Conservation (phyloP, 2,113 vertebrate genomes). For the Solenodon paradoxus region DNA sequence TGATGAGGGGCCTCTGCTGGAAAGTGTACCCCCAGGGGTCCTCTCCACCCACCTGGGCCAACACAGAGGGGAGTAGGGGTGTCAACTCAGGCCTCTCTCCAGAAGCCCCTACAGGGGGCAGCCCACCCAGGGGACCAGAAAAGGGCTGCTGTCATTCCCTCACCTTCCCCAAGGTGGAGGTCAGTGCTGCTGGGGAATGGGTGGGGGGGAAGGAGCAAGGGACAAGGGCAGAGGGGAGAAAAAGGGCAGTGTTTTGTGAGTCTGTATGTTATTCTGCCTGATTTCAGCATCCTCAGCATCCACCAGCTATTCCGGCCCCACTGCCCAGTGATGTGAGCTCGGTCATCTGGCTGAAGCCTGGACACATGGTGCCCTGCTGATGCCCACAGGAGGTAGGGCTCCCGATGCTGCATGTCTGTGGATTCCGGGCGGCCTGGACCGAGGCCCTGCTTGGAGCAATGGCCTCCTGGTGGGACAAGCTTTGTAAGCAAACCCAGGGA, state of each 20-base stretch:
- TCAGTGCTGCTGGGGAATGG: background rate
- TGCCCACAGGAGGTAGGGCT: too few species aligned
- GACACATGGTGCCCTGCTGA: too few species aligned
- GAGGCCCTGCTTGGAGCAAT: too few species aligned
- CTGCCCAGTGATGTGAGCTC: background rate
- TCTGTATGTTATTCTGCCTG: fast-evolving
- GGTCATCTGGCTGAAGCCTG: background rate
- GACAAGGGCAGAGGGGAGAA: fast-evolving
- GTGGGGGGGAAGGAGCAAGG: fast-evolving
- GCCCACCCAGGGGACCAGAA: background rate
- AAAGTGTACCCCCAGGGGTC: fast-evolving
- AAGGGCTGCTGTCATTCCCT: background rate
- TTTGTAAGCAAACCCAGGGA: background rate
- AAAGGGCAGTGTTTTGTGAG: too few species aligned
- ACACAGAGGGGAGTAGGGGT: too few species aligned
- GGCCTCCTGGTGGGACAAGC: too few species aligned
- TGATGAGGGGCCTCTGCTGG: background rate
- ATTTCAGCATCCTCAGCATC: background rate
- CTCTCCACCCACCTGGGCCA: background rate
- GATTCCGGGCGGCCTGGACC: too few species aligned
- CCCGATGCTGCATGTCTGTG: too few species aligned
- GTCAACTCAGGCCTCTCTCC: background rate
- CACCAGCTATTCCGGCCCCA: fast-evolving
- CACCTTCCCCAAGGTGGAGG: background rate
- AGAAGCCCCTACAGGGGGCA: background rate